A percentile compares a stretch with the other conserved stretches of the same genome.
Evolutionary conservation across 2,113 vertebrate species (phyloP).

Genomic region (Genyomyrus donnyi): DNA sequence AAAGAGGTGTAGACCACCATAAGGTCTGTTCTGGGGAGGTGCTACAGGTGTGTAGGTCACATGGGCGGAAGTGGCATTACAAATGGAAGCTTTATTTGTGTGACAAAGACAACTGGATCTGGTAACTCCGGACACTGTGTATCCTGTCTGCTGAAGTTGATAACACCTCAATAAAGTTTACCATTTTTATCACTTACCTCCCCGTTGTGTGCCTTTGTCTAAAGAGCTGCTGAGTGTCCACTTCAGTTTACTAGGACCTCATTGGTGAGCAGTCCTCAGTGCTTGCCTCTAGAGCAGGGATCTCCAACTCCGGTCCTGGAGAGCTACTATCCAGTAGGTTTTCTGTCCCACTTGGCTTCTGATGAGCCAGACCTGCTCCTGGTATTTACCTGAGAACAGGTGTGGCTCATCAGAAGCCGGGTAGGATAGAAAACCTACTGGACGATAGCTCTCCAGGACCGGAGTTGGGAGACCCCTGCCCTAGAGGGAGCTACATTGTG

Average conservation of each 20-base stretch:
- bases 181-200: background rate
- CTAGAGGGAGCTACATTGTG: background rate
- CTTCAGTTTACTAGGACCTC: background rate
- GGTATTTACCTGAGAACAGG: too few species aligned
- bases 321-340: too few species aligned
- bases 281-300: background rate
- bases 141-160: background rate
- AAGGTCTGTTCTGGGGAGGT: background rate
- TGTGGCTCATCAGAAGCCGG: too few species aligned
- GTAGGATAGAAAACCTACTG: too few species aligned
- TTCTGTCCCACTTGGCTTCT: too few species aligned
- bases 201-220: background rate
- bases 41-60: background rate
- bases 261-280: background rate
- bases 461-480: too few species aligned
- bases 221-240: background rate
- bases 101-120: constrained; percentile 1
- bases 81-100: background rate
- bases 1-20: background rate
- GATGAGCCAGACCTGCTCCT: too few species aligned
- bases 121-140: background rate
- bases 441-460: too few species aligned
- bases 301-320: too few species aligned
- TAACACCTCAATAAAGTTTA: constrained; percentile 4
- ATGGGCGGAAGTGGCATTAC: too few species aligned